These are phyloP conservation scores for Chelmon rostratus DNA, from an alignment of 2,797 vertebrate species.

Conservation along the genomic window DNA sequence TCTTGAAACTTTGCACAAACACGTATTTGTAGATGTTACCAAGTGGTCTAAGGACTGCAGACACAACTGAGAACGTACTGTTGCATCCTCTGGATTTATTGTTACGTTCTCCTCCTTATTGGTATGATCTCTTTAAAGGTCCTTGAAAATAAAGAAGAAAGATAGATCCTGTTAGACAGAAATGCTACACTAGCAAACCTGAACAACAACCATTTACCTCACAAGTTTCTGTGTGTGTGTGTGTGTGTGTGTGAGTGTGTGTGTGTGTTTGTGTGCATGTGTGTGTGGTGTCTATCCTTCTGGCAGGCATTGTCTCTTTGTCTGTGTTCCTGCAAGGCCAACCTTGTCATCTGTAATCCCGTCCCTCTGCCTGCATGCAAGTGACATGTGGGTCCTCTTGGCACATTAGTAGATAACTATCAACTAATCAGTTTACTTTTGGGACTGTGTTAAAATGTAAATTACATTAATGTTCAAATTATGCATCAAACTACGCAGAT, in stretches of 20 bases:
- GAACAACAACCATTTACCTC: conserved; percentile 74
- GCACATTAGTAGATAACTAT: conserved; percentile 88
- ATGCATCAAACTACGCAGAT: conserved; percentile 85
- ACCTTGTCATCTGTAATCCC: conserved; percentile 81
- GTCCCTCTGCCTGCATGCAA: conserved; percentile 78
- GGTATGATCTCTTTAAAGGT: conserved; percentile 80
- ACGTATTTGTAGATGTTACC: conserved; percentile 54
- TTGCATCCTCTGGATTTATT: conserved; percentile 63
- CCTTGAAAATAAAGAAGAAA: conserved; percentile 81
- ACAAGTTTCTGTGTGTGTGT: conserved; percentile 43
- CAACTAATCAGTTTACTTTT: conserved; percentile 89
- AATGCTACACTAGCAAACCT: conserved; percentile 79
- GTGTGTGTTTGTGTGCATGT: conserved; percentile 5
- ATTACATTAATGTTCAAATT: conserved; percentile 89
- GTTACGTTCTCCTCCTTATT: conserved; percentile 67
- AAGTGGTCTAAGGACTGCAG: conserved; percentile 43
- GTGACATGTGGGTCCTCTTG: conserved; percentile 81
- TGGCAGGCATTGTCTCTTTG: conserved; percentile 72
- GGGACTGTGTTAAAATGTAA: conserved; percentile 90
- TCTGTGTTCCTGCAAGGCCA: conserved; percentile 78
- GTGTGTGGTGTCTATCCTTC: conserved; percentile 63
- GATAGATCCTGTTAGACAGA: conserved; percentile 72
- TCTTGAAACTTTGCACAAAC: conserved; percentile 65
- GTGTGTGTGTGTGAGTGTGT: conserved; percentile 19
- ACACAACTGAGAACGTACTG: conserved; percentile 44